Conservation (phyloP, 2,888 invertebrate genomes). For the Chloroclysta siterata region DNA sequence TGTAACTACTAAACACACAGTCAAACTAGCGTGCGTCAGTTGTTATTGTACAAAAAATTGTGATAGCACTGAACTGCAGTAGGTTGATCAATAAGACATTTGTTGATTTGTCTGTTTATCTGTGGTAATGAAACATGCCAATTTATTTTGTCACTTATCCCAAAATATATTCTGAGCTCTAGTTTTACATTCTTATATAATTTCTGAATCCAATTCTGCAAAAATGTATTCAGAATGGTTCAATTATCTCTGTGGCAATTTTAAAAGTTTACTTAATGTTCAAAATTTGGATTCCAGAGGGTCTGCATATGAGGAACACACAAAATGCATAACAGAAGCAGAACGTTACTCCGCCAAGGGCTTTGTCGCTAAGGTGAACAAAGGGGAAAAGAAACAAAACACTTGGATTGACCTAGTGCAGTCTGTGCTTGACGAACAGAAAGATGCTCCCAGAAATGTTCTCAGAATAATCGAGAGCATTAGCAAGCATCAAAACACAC, state of each 20-base stretch:
- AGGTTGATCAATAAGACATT: conserved; percentile 10
- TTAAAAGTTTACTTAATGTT: conserved; percentile 2
- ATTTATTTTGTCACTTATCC: conserved; percentile 22
- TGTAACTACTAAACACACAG: background rate
- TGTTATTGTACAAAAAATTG: background rate
- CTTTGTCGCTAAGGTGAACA: conserved; percentile 90
- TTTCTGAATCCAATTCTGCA: background rate
- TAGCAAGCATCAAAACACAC: conserved; percentile 91
- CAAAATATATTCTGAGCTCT: conserved; percentile 5
- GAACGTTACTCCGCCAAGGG: conserved; percentile 95
- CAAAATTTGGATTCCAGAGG: conserved; percentile 81
- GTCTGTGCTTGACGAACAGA: conserved; percentile 85
- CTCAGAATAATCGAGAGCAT: conserved; percentile 87
- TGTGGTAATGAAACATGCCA: conserved; percentile 25
- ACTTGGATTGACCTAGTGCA: conserved; percentile 91
- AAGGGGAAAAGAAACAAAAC: conserved; percentile 94
- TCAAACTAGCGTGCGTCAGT: background rate
- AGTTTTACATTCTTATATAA: conserved; percentile 1
- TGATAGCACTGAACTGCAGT: background rate
- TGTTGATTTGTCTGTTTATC: background rate
- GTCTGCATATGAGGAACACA: conserved; percentile 90
- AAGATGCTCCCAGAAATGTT: conserved; percentile 82
- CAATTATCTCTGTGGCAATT: background rate
- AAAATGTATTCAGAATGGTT: conserved; percentile 2
- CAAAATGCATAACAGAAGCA: conserved; percentile 93